These are phyloP conservation scores for Gallinago stenura DNA, from an alignment of 2,797 vertebrate species.

Conservation along the genomic window DNA sequence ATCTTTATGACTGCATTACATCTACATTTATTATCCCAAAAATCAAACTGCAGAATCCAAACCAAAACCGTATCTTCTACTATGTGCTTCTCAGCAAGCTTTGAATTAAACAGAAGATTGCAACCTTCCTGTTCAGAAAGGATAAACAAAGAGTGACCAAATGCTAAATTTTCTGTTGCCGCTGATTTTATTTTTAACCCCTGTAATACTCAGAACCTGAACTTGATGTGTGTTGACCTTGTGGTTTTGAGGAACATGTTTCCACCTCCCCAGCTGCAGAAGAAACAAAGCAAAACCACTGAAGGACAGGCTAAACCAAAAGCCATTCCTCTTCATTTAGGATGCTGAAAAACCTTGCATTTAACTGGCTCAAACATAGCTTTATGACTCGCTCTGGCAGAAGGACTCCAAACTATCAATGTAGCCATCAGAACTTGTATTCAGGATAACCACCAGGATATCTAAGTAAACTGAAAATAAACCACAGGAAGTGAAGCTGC, in stretches of 20 bases:
- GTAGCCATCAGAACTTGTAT: background rate
- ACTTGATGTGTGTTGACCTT: background rate
- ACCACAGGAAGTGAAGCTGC: background rate
- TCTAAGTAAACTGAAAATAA: background rate
- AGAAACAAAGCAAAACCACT: background rate
- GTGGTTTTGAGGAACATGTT: background rate
- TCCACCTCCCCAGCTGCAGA: background rate
- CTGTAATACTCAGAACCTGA: background rate
- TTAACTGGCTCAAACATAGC: background rate
- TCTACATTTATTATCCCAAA: background rate
- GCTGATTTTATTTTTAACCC: conserved; percentile 8
- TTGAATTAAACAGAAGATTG: background rate
- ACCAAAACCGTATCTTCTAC: background rate
- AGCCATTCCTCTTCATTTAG: background rate
- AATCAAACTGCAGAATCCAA: background rate
- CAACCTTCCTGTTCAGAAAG: conserved; percentile 31
- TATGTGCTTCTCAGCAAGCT: background rate
- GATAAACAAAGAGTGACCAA: conserved; percentile 8
- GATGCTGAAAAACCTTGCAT: background rate
- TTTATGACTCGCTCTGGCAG: background rate
- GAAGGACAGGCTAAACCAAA: background rate
- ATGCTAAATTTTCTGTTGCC: background rate
- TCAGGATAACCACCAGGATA: background rate
- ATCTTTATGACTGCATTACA: conserved; percentile 8
- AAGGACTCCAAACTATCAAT: background rate